Evolutionary conservation across 2,888 invertebrate species (phyloP), one percentile per base, ranked within the genome.

Genomic region (Epicampocera succincta): DNA sequence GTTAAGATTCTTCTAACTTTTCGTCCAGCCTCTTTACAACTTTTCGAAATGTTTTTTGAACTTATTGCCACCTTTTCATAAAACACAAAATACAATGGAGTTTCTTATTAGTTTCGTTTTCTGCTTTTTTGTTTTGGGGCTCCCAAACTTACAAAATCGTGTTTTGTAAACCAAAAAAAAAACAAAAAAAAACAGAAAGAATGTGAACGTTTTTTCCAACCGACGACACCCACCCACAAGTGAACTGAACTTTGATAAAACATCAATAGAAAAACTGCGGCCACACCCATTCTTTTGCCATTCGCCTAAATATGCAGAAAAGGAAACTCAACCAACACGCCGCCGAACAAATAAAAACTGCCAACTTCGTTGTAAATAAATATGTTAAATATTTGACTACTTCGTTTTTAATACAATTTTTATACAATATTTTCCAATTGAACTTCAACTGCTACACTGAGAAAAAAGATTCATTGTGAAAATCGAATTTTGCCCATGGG

Each of bases 161-260:
- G 65, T 48, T 65, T 13, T 48, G 4, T 56, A 6, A 4, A 44
- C 44, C n/a, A n/a, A 8, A 38, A 48, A 60, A 2, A 44, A 54
- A 3, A 38, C 21, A 60, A 40, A 25, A 29, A 21, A 19, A 58
- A 21, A 13, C 5, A 12, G 29, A 8, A 50, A 52, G 8, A 19
- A n/a, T 12, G 5, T 29, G 15, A 6, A 29, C 17, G 1, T 29
- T 17, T 25, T 25, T 1, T 17, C 65, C 40, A 56, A 60, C n/a
- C n/a, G n/a, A n/a, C n/a, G n/a, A n/a, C n/a, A n/a, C n/a, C n/a
- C 76, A 69, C 76, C 76, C 76, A 69, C 76, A 44, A 13, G 21
- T 1, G 17, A 38, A 42, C 2, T 25, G 11, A 19, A n/a, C 46
- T 42, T 13, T 50, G 12, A 66, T 50, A 13, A 38, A 3, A 4